Percentiles rank a stretch among this genome's conserved stretches.
Conservation (phyloP, 2,797 vertebrate genomes). For the Chaunax sp. region DNA sequence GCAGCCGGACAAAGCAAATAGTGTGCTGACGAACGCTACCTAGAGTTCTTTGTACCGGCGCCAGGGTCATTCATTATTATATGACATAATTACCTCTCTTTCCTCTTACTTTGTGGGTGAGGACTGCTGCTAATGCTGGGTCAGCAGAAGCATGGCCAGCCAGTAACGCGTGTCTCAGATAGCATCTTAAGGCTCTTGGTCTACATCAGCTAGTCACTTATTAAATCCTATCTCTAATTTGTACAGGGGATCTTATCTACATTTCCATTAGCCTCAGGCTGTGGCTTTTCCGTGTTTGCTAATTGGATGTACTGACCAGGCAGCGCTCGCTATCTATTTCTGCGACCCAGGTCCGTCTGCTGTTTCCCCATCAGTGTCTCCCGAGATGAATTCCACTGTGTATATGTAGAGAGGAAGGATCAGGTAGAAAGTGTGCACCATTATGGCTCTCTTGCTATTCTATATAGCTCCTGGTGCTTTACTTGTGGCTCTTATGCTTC, state of each 20-base stretch:
- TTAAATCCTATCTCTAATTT: conserved; percentile 69
- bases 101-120: conserved; percentile 42
- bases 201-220: conserved; percentile 64
- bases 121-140: conserved; percentile 54
- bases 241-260: conserved; percentile 73
- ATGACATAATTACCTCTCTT: conserved; percentile 65
- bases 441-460: conserved; percentile 28
- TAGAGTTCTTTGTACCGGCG: conserved; percentile 48
- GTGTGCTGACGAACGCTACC: conserved; percentile 60
- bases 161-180: conserved; percentile 61
- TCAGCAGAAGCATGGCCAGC: conserved; percentile 68
- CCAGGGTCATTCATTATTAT: conserved; percentile 62
- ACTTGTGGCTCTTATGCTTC: conserved; percentile 8
- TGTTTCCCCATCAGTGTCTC: conserved; percentile 41
- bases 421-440: conserved; percentile 6
- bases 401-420: conserved; percentile 30
- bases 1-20: conserved; percentile 57
- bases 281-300: conserved; percentile 61
- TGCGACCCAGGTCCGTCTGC: conserved; percentile 45
- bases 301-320: conserved; percentile 63
- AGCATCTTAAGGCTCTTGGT: conserved; percentile 67
- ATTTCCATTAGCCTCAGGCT: conserved; percentile 72
- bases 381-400: conserved; percentile 36
- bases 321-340: conserved; percentile 37
- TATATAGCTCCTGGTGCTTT: conserved; percentile 3